Evolutionary conservation across 2,797 vertebrate genomes (phyloP).

Genomic region (Sebastes kiyomatsui): DNA sequence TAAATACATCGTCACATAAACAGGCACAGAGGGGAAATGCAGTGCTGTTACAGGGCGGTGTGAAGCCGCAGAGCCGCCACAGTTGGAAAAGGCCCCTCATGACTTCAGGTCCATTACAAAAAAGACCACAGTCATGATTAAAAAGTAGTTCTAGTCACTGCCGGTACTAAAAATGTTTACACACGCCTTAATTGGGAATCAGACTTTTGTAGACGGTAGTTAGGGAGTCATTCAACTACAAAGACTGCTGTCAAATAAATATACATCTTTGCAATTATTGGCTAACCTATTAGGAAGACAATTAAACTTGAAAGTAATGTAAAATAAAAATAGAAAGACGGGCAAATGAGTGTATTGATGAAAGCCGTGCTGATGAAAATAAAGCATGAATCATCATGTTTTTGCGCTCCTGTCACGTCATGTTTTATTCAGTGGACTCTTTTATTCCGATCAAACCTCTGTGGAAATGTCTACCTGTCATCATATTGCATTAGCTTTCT

Average conservation of each 20-base stretch:
- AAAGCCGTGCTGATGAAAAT: slow-evolving; percentile 23
- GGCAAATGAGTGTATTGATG: slow-evolving; percentile 32
- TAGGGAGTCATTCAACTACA: slow-evolving; percentile 56
- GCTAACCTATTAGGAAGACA: slow-evolving; percentile 24
- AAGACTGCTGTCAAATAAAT: slow-evolving; percentile 60
- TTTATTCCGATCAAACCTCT: slow-evolving; percentile 38
- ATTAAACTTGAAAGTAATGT: slow-evolving; percentile 54
- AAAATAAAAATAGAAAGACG: slow-evolving; percentile 28
- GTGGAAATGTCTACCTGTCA: slow-evolving; percentile 61
- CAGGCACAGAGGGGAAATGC: slow-evolving; percentile 34
- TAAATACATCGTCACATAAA: slow-evolving; percentile 57
- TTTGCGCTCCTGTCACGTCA: slow-evolving; percentile 38
- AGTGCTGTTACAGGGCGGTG: slow-evolving; percentile 15
- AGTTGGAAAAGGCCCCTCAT: slow-evolving; percentile 17
- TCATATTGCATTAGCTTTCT: slow-evolving; percentile 57
- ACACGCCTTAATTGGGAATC: slow-evolving; percentile 54
- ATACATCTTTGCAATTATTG: slow-evolving; percentile 53
- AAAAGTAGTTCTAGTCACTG: slow-evolving; percentile 50
- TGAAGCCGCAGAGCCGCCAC: slow-evolving; percentile 38
- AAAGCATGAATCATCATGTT: slow-evolving; percentile 20
- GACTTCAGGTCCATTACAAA: slow-evolving; percentile 38
- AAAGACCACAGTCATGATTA: slow-evolving; percentile 73
- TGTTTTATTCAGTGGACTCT: slow-evolving; percentile 51
- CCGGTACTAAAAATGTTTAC: slow-evolving; percentile 63
- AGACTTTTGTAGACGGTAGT: slow-evolving; percentile 46